Evolutionary conservation across 1,140 invertebrate species (phyloP).

Genomic region (Drosophila tristis): DNA sequence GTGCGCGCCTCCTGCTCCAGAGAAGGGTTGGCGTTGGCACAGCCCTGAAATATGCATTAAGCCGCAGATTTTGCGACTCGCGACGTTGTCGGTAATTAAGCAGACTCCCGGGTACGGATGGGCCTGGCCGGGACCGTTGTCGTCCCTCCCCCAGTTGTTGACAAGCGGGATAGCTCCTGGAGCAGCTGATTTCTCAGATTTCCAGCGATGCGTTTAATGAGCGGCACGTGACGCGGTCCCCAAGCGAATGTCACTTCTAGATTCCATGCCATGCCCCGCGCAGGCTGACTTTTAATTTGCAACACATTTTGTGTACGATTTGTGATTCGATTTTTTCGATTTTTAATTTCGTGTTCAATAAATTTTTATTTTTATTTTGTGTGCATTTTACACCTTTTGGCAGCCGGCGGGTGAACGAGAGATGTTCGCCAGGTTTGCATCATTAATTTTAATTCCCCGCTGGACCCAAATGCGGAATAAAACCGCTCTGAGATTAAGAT

Average conservation of each 20-base stretch:
- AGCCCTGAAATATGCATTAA: conserved; percentile 73
- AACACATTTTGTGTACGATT: conserved; percentile 39
- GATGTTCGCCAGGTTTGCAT: conserved; percentile 21
- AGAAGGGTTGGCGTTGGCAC: conserved; percentile 1
- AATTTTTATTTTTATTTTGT: conserved; percentile 53
- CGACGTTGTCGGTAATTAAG: conserved; percentile 64
- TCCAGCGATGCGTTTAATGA: conserved; percentile 83
- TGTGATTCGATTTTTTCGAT: neutral
- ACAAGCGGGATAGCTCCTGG: conserved; percentile 28
- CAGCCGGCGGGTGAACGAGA: no score
- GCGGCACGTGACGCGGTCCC: conserved; percentile 67
- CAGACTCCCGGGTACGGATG: conserved; percentile 17
- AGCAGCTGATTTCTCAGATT: conserved; percentile 69
- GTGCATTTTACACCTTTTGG: conserved; percentile 56
- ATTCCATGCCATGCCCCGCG: conserved; percentile 29
- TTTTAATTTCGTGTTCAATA: conserved; percentile 59
- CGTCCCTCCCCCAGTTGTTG: conserved; percentile 28
- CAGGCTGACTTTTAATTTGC: conserved; percentile 51
- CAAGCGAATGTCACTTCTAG: conserved; percentile 29
- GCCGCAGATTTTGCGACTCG: conserved; percentile 75
- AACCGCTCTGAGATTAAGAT: neutral
- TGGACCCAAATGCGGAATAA: conserved; percentile 43
- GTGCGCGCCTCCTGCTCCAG: conserved; percentile 15
- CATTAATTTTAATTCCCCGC: conserved; percentile 59
- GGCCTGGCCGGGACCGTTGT: conserved; percentile 7